These are phyloP conservation scores for Lepidurus couesii DNA, from an alignment of 1,140 invertebrate genomes.

Conservation along the genomic window DNA sequence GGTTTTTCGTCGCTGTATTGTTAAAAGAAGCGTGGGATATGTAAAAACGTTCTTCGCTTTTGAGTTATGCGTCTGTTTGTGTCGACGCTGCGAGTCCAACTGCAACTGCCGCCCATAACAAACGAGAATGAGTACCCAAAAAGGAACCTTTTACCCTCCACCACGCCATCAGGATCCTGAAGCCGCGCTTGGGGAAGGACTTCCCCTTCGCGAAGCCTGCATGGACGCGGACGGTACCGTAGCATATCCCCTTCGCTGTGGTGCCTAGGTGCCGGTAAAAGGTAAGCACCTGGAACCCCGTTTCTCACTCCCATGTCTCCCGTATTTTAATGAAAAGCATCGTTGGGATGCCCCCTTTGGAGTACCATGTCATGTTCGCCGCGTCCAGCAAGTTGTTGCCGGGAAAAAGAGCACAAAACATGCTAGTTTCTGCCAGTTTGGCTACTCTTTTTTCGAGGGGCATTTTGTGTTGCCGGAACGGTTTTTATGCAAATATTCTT, in stretches of 20 bases:
- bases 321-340: not conserved
- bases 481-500: not conserved
- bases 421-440: not conserved
- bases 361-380: not conserved
- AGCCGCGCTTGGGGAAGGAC: not conserved
- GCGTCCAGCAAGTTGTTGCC: not conserved
- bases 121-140: not conserved
- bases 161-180: not conserved
- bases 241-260: not conserved
- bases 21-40: not conserved
- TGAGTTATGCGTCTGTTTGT: not conserved
- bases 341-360: not conserved
- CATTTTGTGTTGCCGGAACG: not conserved
- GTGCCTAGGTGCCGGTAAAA: not conserved
- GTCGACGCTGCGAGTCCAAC: conserved; percentile 6
- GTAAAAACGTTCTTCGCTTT: not conserved
- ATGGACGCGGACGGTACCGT: too few relatives aligned
- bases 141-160: not conserved
- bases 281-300: not conserved
- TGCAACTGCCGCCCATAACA: conserved; percentile 20
- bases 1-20: not conserved
- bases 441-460: not conserved
- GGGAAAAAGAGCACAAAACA: not conserved
- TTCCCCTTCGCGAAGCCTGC: not conserved
- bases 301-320: not conserved